These are phyloP conservation scores for Zhuqinia jingwanae DNA, from an alignment of 2,888 invertebrate species.

Conservation along the genomic window DNA sequence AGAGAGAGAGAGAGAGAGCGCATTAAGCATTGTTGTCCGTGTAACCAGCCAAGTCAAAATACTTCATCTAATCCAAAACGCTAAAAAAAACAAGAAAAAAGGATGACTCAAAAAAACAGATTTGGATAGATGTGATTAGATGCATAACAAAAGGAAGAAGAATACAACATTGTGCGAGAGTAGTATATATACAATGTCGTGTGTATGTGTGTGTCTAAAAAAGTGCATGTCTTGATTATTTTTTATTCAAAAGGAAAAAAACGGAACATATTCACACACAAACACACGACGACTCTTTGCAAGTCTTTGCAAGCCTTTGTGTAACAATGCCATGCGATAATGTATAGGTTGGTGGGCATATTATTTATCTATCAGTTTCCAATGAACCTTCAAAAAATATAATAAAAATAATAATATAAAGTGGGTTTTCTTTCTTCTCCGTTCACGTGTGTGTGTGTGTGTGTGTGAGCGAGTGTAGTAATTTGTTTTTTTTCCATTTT, in stretches of 20 bases:
- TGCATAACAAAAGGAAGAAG: neutral
- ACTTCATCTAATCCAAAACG: neutral
- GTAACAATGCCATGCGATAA: conserved; percentile 36
- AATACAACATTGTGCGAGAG: neutral
- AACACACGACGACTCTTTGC: neutral
- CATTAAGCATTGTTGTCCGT: neutral
- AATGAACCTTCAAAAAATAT: conserved; percentile 21
- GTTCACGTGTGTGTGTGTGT: conserved; percentile 37
- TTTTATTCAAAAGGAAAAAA: neutral
- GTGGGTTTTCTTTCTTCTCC: neutral
- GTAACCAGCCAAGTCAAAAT: conserved; percentile 21
- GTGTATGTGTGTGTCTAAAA: conserved; percentile 22
- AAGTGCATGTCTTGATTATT: conserved; percentile 58
- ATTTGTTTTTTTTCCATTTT: conserved; percentile 60
- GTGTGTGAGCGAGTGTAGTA: conserved; percentile 12
- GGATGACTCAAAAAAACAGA: conserved; percentile 20
- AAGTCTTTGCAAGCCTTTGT: neutral
- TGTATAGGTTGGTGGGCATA: too few relatives aligned
- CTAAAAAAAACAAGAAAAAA: neutral
- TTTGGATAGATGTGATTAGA: neutral
- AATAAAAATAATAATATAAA: too few relatives aligned
- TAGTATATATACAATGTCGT: neutral
- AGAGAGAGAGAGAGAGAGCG: conserved; percentile 28
- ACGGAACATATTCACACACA: conserved; percentile 29
- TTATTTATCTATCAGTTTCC: conserved; percentile 56